These are phyloP conservation scores for Erebia aethiops DNA, from an alignment of 2,888 invertebrate species.

Conservation along the genomic window DNA sequence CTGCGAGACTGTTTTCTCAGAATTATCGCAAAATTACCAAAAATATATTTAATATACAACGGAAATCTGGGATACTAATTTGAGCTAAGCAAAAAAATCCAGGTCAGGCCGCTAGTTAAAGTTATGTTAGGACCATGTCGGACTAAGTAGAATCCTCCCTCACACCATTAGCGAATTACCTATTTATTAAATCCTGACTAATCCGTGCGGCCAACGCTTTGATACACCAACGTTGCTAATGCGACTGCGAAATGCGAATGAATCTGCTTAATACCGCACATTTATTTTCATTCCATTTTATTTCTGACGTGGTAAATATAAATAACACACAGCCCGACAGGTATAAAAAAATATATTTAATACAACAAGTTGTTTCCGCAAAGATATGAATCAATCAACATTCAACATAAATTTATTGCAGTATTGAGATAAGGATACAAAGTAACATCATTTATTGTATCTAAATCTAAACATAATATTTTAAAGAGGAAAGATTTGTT, in stretches of 20 bases:
- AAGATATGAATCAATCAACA: too few species aligned
- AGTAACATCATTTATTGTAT: too few species aligned
- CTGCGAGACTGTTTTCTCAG: too few species aligned
- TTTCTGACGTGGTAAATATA: constrained; percentile 18
- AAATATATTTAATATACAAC: too few species aligned
- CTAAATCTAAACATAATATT: too few species aligned
- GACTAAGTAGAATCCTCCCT: constrained; percentile 30
- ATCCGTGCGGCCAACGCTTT: constrained; percentile 49
- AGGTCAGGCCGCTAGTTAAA: not conserved
- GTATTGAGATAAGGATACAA: not conserved
- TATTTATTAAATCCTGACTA: constrained; percentile 52
- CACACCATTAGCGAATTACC: constrained; percentile 51
- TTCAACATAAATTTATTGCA: not conserved
- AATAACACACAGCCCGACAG: too few species aligned
- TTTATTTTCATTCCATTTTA: constrained; percentile 40
- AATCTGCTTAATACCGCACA: constrained; percentile 43
- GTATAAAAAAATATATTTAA: too few species aligned
- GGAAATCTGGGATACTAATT: too few species aligned
- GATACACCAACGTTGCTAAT: constrained; percentile 45
- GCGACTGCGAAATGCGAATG: constrained; percentile 44
- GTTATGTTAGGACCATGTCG: constrained; percentile 14
- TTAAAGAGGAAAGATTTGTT: too few species aligned
- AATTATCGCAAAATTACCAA: too few species aligned
- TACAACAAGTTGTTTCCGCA: not conserved
- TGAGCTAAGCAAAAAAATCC: too few species aligned